Conservation (phyloP, 2,113 vertebrate species). For the Notiomystis cincta region DNA sequence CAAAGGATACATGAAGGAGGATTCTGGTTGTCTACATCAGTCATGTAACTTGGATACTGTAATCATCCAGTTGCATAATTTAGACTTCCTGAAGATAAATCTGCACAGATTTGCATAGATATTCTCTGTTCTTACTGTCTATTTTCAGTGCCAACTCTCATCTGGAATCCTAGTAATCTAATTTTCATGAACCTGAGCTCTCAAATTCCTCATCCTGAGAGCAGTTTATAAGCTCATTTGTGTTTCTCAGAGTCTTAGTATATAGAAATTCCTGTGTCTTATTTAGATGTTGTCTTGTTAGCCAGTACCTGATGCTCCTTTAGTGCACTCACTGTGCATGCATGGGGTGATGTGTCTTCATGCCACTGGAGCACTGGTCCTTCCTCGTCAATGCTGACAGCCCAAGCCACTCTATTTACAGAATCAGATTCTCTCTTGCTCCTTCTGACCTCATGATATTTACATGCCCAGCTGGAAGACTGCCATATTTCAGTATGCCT, state of each 20-base stretch:
- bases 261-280: background rate
- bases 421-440: background rate
- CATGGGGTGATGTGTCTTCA: background rate
- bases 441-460: background rate
- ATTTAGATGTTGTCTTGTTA: constrained; percentile 20
- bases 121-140: constrained; percentile 16
- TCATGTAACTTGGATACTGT: background rate
- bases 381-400: background rate
- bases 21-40: constrained; percentile 25
- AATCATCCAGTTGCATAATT: constrained; percentile 41
- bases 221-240: background rate
- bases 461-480: background rate
- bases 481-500: background rate
- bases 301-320: background rate
- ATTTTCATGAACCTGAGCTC: constrained; percentile 49
- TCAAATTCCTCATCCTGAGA: background rate
- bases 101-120: constrained; percentile 49
- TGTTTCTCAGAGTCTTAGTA: background rate
- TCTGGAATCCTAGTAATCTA: constrained; percentile 42
- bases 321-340: background rate
- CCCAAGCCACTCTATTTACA: background rate
- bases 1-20: background rate
- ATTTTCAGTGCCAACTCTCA: background rate
- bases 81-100: constrained; percentile 38
- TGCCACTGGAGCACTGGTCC: background rate